These are phyloP conservation scores for Drosophila subpulchrella DNA, from an alignment of 1,140 invertebrate species.

Conservation along the genomic window DNA sequence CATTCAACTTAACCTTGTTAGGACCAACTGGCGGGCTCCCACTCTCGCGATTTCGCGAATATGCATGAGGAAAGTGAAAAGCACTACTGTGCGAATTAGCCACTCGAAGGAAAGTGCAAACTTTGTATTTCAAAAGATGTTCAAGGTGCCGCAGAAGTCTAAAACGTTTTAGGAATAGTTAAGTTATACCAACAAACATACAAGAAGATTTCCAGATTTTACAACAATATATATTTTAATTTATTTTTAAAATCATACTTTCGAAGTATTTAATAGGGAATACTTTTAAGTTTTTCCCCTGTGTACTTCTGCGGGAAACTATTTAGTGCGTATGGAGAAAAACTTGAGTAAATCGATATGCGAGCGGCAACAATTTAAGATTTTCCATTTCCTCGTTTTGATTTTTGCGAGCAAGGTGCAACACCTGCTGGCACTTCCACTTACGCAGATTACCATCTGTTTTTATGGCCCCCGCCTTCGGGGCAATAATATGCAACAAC, in stretches of 20 bases:
- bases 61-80: constrained; percentile 16
- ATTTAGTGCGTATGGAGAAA: background rate
- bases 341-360: constrained; percentile 15
- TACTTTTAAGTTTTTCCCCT: background rate
- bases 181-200: no score
- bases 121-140: background rate
- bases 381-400: constrained; percentile 16
- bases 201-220: no score
- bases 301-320: background rate
- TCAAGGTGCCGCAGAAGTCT: background rate
- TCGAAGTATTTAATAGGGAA: no score
- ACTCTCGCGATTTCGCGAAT: constrained; percentile 4
- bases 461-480: constrained; percentile 56
- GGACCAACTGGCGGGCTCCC: constrained; percentile 30
- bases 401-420: constrained; percentile 11
- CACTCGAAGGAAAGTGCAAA: background rate
- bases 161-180: background rate
- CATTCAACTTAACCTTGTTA: constrained; percentile 74
- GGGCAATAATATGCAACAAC: constrained; percentile 40
- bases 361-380: constrained; percentile 19
- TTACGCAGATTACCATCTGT: constrained; percentile 75
- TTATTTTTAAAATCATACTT: no score
- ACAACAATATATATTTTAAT: no score
- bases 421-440: constrained; percentile 71
- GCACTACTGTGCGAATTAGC: constrained; percentile 11